Evolutionary conservation across 2,113 vertebrate species (phyloP).

Genomic region (Catharus fuscescens): DNA sequence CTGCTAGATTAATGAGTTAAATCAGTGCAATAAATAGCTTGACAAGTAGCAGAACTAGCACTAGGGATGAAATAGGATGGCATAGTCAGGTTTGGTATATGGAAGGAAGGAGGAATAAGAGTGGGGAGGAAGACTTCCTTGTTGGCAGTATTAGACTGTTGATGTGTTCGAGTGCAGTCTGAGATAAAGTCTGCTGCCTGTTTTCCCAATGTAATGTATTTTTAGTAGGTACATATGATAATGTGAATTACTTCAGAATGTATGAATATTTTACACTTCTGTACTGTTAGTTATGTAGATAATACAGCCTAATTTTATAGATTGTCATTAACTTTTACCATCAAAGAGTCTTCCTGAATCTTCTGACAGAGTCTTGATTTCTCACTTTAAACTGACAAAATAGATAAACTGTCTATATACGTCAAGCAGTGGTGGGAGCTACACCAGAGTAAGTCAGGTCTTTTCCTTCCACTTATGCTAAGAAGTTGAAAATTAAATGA

Average conservation of each 20-base stretch:
- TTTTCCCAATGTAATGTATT: background rate
- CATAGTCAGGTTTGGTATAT: background rate
- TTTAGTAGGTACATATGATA: background rate
- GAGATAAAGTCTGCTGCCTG: background rate
- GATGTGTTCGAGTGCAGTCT: background rate
- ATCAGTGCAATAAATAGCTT: background rate
- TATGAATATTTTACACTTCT: background rate
- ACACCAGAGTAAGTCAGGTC: background rate
- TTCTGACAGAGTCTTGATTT: background rate
- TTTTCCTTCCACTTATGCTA: background rate
- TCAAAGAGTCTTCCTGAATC: background rate
- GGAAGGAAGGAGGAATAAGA: background rate
- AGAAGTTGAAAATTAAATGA: background rate
- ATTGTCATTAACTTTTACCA: background rate
- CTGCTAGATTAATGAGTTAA: background rate
- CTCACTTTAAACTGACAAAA: background rate
- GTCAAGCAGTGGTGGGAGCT: background rate
- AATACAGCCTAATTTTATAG: background rate
- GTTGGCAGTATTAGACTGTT: background rate
- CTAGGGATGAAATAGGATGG: background rate
- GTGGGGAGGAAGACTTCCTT: background rate
- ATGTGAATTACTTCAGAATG: background rate
- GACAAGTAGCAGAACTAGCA: background rate
- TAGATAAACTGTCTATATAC: background rate
- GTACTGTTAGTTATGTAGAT: background rate